Evolutionary conservation across 1,140 invertebrate genomes (phyloP).

Genomic region (Drosophila navojoa): DNA sequence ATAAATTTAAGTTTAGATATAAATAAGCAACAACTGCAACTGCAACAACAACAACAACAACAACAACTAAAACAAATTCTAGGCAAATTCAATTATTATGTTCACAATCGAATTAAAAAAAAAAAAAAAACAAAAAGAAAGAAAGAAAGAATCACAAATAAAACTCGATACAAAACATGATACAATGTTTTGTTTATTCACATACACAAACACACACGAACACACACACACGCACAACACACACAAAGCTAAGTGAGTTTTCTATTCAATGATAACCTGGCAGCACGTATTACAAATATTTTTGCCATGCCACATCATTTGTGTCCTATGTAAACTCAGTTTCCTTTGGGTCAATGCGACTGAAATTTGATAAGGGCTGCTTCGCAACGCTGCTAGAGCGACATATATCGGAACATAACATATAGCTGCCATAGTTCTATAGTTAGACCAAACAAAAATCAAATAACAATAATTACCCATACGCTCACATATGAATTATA

Average conservation of each 20-base stretch:
- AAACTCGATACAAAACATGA: constrained; percentile 50
- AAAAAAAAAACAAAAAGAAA: constrained; percentile 35
- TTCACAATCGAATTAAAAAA: constrained; percentile 64
- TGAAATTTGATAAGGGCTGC: background rate
- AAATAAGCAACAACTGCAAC: constrained; percentile 47
- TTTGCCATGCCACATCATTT: background rate
- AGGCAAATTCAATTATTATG: constrained; percentile 73
- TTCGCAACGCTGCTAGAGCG: background rate
- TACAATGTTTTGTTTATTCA: constrained; percentile 48
- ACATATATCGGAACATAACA: constrained; percentile 1
- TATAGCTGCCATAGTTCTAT: constrained; percentile 3
- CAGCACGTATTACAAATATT: constrained; percentile 4
- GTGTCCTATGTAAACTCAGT: background rate
- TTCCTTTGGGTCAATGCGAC: background rate
- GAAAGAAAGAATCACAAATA: constrained; percentile 32
- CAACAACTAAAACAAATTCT: constrained; percentile 43
- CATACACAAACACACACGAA: constrained; percentile 36
- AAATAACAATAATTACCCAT: background rate
- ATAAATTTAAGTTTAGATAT: constrained; percentile 75
- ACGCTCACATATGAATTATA: too few relatives aligned
- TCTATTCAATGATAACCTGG: constrained; percentile 32
- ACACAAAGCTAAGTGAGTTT: constrained; percentile 37
- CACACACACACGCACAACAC: constrained; percentile 38
- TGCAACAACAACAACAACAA: constrained; percentile 22
- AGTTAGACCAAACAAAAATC: background rate